Base-by-base conservation (phyloP, 2,113 vertebrate genomes). In the Sakesphorus luctuosus region DNA sequence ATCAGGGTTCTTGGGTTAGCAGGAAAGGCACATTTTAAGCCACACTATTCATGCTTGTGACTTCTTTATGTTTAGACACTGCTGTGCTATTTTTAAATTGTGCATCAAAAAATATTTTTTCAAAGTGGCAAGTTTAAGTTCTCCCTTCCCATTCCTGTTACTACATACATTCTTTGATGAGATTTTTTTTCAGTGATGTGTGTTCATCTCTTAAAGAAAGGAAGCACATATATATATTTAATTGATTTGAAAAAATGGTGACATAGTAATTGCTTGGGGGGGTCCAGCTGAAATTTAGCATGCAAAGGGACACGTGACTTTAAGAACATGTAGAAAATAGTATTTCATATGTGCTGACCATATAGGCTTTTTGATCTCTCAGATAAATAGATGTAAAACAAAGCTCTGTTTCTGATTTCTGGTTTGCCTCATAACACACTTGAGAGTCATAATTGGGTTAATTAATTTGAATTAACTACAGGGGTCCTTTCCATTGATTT, bases 391-490 rank as follows among this genome's bases (percentile, higher is more conserved):
- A 53, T 33, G 40, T 25, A 52, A 77, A 62, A 49, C 29, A 52
- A 24, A 56, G 47, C 26, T 79, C 46, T 77, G 2, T 50, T 78
- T 90, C 71, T 90, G 55, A 59, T 90, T 87, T 94, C 47, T 38
- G 40, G 35, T 25, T 90, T 75, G 35, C 47, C 3, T 2, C 46
- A 67, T 56, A 36, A 13, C 13, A 11, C 40, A 47, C 25, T 65
- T 3, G 2, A 75, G 58, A 75, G 65, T 52, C 84, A 78, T 46
- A 72, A n/a, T 52, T 84, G 65, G 24, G 19, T 95, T 97, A 92
- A 94, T 95, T 95, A 87, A 92, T 89, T 82, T 89, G 66, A 93
- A 72, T 87, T 92, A 97, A 89, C 87, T 84, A 56, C 69, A 68
- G 73, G 73, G 73, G 79, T 92, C 33, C n/a, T 94, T 89, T 87